These are phyloP conservation scores for Ormyrus thymus DNA, from an alignment of 2,888 invertebrate species.

Conservation along the genomic window DNA sequence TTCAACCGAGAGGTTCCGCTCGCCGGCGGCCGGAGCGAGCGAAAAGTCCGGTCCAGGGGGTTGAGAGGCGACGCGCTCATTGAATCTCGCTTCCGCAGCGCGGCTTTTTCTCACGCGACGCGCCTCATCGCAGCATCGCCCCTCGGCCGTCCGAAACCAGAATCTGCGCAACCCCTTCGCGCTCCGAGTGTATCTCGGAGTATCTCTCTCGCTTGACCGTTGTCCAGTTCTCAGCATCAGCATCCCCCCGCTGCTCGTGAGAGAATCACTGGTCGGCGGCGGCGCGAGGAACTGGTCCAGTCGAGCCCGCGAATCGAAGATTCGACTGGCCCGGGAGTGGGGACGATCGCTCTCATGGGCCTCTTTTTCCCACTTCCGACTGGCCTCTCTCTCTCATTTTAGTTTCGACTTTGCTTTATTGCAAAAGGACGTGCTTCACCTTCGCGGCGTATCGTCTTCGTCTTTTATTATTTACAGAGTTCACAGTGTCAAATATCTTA, in stretches of 20 bases:
- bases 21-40: not conserved
- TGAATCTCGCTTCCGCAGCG: constrained; percentile 50
- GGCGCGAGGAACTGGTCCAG: constrained; percentile 53
- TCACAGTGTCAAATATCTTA: no score
- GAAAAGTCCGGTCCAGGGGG: constrained; percentile 52
- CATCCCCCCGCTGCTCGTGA: constrained; percentile 57
- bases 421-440: constrained; percentile 12
- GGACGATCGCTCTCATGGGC: constrained; percentile 20
- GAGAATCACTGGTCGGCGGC: constrained; percentile 26
- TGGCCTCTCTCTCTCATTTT: constrained; percentile 38
- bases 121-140: constrained; percentile 56
- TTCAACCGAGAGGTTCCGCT: no score
- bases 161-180: constrained; percentile 71
- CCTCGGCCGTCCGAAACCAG: constrained; percentile 70
- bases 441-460: no score
- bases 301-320: constrained; percentile 40
- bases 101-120: constrained; percentile 73
- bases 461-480: no score
- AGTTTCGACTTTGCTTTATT: constrained; percentile 47
- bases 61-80: constrained; percentile 41
- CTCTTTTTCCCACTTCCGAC: constrained; percentile 31
- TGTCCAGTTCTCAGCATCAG: constrained; percentile 70
- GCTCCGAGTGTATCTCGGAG: constrained; percentile 64
- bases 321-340: not conserved
- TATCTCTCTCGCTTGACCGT: constrained; percentile 69